Evolutionary conservation across 2,797 vertebrate species (phyloP), one percentile per base, ranked within the genome.

Genomic region (Manis pentadactyla): DNA sequence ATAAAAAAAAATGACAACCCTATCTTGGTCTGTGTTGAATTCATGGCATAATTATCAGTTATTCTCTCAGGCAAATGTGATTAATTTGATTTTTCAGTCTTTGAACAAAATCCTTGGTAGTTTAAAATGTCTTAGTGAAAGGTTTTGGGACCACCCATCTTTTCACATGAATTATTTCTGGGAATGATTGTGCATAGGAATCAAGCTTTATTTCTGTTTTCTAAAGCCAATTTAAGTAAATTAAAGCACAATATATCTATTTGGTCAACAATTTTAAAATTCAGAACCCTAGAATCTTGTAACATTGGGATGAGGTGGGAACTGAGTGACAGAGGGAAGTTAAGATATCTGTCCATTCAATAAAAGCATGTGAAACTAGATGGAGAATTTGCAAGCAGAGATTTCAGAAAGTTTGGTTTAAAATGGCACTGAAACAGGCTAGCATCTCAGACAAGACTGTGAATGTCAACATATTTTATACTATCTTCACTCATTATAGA

Each of bases 51-150:
- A 94, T 88, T 46, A 63, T 75, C 90, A 86, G 27, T 90, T 95
- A 75, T 74, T 87, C 96, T 53, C 66, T 93, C 57, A 55, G 39
- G 74, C 69, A 86, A 66, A 79, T 42, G 51, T 63, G 34, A 23
- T 89, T 95, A 86, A 84, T 95, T 95, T 92, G 84, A 94, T 95
- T 96, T 97, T 92, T 94, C 49, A 93, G 95, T 66, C 73, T 94
- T 94, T 91, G 79, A 81, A 91, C 39, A 93, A 97, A 93, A 84
- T 87, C 85, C 77, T 73, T 90, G 64, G 39, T 77, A 77, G 69
- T 78, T 96, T 93, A 92, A 97, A 95, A 95, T 94, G 37, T 11
- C 61, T 81, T 49, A 94, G 84, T 90, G 68, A 59, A 79, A 95
- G 37, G 77, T 49, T 73, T 13, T 37, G 23, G 82, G 66, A 63